phyloP scores from a whole-genome alignment of 1,140 invertebrate species.

The Zophobas morio region DNA sequence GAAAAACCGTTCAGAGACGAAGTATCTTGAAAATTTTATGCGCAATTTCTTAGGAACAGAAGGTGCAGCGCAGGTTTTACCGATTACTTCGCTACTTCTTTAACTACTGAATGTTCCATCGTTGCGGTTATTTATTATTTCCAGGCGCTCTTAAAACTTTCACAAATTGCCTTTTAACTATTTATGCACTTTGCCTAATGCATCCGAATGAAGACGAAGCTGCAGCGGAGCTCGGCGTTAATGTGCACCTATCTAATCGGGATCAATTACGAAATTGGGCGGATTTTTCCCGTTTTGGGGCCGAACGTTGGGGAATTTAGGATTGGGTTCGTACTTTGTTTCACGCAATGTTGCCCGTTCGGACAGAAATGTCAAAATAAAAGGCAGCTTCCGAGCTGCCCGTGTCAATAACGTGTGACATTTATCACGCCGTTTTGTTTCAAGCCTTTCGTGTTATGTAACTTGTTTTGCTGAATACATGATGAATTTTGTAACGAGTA shows the following conservation, averaged over 20 bases:
- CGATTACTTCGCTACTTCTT: constrained; percentile 42
- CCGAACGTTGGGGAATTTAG: constrained; percentile 5
- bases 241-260: constrained; percentile 4
- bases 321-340: constrained; percentile 4
- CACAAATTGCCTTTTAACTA: constrained; percentile 44
- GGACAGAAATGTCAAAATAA: constrained; percentile 41
- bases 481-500: constrained; percentile 22
- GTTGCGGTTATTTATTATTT: constrained; percentile 54
- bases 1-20: constrained; percentile 49
- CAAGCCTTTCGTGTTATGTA: constrained; percentile 22
- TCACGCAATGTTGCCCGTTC: constrained; percentile 22
- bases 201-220: neutral
- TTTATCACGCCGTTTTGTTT: constrained; percentile 39
- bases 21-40: constrained; percentile 58
- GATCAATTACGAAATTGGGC: neutral
- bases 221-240: neutral
- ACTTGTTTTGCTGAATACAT: constrained; percentile 30
- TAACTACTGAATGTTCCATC: constrained; percentile 49
- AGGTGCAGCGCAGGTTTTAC: constrained; percentile 48
- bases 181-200: constrained; percentile 35
- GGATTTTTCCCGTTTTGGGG: neutral
- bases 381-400: constrained; percentile 23
- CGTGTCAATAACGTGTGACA: constrained; percentile 36
- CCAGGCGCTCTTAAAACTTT: constrained; percentile 45
- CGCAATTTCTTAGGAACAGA: constrained; percentile 59